Evolutionary conservation across 2,797 vertebrate genomes (phyloP).

Genomic region (Macrochelys suwanniensis): DNA sequence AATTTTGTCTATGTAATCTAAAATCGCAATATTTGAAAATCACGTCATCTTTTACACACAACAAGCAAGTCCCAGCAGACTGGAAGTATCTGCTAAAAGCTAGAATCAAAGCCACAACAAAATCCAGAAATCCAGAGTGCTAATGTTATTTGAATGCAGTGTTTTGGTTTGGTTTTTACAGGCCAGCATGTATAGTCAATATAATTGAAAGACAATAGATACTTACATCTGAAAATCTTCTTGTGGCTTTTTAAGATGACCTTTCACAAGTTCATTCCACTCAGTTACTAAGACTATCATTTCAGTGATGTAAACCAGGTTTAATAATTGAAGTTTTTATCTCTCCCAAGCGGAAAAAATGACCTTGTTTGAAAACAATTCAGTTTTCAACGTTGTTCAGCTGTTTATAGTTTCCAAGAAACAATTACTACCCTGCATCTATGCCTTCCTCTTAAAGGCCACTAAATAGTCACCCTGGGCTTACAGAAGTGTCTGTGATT

Average conservation of each 20-base stretch:
- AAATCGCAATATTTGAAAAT: constrained; percentile 45
- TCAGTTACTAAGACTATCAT: constrained; percentile 67
- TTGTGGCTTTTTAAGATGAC: constrained; percentile 65
- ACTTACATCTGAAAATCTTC: constrained; percentile 50
- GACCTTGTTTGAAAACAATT: constrained; percentile 66
- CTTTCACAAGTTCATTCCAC: constrained; percentile 72
- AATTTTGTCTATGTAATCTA: constrained; percentile 20
- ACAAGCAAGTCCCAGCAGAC: constrained; percentile 28
- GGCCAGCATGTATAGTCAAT: constrained; percentile 7
- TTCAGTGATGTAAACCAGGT: constrained; percentile 67
- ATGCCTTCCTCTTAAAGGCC: constrained; percentile 57
- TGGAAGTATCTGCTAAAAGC: constrained; percentile 55
- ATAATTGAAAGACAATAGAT: constrained; percentile 66
- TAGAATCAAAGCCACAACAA: constrained; percentile 42
- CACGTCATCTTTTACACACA: constrained; percentile 30
- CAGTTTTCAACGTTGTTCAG: constrained; percentile 66
- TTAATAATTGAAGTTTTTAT: constrained; percentile 74
- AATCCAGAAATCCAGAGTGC: constrained; percentile 38
- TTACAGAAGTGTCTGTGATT: constrained; percentile 66
- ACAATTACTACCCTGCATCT: constrained; percentile 47
- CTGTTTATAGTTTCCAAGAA: constrained; percentile 64
- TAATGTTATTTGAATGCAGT: background rate
- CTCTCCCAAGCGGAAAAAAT: constrained; percentile 68
- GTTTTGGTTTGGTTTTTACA: constrained; percentile 60
- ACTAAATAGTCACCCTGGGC: constrained; percentile 60